Conservation (phyloP, 1,140 invertebrate genomes). For the Planococcus citri region DNA sequence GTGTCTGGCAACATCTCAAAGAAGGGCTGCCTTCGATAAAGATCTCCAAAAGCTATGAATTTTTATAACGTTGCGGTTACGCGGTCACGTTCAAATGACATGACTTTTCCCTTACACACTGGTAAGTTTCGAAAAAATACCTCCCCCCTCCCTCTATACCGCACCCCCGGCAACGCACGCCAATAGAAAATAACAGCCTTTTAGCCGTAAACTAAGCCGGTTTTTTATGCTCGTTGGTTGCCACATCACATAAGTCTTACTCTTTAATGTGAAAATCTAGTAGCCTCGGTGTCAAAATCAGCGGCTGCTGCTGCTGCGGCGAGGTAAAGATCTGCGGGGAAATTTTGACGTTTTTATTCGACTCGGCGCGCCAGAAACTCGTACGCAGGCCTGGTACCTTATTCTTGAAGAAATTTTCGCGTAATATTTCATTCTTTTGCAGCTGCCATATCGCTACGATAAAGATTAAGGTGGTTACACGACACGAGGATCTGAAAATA, state of each 20-base stretch:
- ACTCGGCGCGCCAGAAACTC: background rate
- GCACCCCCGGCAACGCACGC: too few relatives aligned
- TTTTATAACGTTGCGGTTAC: background rate
- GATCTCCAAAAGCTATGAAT: background rate
- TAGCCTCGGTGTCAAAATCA: background rate
- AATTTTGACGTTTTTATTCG: background rate
- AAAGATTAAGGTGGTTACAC: background rate
- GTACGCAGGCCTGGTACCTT: too few relatives aligned
- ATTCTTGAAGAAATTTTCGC: too few relatives aligned
- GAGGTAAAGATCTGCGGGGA: background rate
- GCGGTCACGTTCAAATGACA: conserved; percentile 1
- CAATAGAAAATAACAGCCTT: background rate
- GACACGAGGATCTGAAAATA: background rate
- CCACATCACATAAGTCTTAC: background rate
- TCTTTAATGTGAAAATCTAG: background rate
- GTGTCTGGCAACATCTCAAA: background rate
- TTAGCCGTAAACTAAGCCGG: background rate
- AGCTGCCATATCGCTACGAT: background rate
- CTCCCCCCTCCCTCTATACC: background rate
- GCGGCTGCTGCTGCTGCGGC: too few relatives aligned
- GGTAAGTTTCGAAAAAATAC: background rate
- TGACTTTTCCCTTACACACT: background rate
- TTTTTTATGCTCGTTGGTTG: background rate
- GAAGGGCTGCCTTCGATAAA: background rate
- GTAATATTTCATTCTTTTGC: background rate